phyloP scores from a whole-genome alignment of 2,888 invertebrate species.

The Ophion slaviceki region DNA sequence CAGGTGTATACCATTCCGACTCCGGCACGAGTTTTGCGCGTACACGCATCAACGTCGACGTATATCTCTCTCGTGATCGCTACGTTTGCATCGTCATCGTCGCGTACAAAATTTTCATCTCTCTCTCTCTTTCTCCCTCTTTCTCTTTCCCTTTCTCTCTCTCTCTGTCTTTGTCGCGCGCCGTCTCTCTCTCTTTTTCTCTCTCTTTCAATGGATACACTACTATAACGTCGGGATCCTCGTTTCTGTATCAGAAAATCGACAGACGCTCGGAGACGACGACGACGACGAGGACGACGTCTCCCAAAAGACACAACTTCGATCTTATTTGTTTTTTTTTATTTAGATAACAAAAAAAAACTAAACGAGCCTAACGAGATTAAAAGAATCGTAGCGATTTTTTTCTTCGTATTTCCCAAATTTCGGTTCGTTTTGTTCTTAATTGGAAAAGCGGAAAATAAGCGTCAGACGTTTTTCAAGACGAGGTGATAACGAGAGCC shows the following conservation, averaged over 20 bases:
- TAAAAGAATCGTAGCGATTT: not conserved
- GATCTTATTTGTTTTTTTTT: slow-evolving; percentile 7
- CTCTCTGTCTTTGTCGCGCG: slow-evolving; percentile 62
- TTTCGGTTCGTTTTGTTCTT: not conserved
- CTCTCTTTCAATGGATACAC: slow-evolving; percentile 38
- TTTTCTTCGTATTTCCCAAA: slow-evolving; percentile 1
- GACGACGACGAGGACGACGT: slow-evolving; percentile 50
- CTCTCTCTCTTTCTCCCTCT: slow-evolving; percentile 54
- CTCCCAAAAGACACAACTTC: slow-evolving; percentile 35
- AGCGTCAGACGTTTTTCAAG: not conserved
- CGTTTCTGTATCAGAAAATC: slow-evolving; percentile 59
- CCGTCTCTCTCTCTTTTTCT: slow-evolving; percentile 25
- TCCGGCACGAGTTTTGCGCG: slow-evolving; percentile 79
- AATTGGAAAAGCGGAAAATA: not conserved
- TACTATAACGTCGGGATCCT: slow-evolving; percentile 51
- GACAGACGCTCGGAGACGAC: slow-evolving; percentile 61
- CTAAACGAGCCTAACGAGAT: not conserved
- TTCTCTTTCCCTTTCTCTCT: slow-evolving; percentile 19
- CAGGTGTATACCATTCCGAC: slow-evolving; percentile 85
- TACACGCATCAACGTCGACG: slow-evolving; percentile 71
- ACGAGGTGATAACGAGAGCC: slow-evolving; percentile 23
- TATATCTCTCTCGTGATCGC: slow-evolving; percentile 64
- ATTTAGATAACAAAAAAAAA: not conserved
- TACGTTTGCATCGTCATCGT: slow-evolving; percentile 62
- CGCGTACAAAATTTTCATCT: slow-evolving; percentile 63